Percentiles rank a stretch among this genome's conserved stretches.
Conservation (phyloP, 1,140 invertebrate genomes). For the Centruroides sculpturatus region DNA sequence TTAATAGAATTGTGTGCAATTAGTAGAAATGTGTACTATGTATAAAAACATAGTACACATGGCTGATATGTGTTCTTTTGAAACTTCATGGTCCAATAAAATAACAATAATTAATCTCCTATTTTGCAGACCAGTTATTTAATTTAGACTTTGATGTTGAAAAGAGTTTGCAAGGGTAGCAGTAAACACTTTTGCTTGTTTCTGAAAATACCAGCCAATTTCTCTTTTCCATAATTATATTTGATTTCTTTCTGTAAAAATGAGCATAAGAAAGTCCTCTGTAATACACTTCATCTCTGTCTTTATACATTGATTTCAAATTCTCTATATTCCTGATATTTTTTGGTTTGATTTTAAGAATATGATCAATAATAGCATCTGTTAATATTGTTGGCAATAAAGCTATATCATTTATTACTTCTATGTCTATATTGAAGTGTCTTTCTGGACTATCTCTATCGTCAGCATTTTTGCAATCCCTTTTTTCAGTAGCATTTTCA, state of each 20-base stretch:
- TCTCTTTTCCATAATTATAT: not conserved
- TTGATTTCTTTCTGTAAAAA: constrained; percentile 4
- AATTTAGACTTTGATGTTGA: not conserved
- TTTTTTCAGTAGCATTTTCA: not conserved
- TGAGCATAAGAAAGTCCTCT: constrained; percentile 1
- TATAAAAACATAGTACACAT: not conserved
- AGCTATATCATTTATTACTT: not conserved
- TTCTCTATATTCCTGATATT: not conserved
- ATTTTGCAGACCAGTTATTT: constrained; percentile 1
- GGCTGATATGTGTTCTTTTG: not conserved
- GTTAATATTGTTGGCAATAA: not conserved
- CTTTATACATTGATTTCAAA: constrained; percentile 5
- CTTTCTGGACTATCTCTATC: too few species aligned
- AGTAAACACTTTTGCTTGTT: constrained; percentile 5
- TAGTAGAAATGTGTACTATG: too few species aligned
- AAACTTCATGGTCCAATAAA: not conserved
- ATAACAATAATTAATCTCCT: constrained; percentile 1
- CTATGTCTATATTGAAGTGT: too few species aligned
- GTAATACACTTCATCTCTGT: constrained; percentile 2
- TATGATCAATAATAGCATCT: not conserved
- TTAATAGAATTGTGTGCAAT: too few species aligned
- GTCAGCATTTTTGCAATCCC: too few species aligned
- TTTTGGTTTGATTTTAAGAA: not conserved
- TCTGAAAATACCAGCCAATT: constrained; percentile 2
- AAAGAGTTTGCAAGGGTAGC: constrained; percentile 1